Evolutionary conservation across 53 echinoderm and acorn worm species (phyloP).

Genomic region (Arbacia lixula): DNA sequence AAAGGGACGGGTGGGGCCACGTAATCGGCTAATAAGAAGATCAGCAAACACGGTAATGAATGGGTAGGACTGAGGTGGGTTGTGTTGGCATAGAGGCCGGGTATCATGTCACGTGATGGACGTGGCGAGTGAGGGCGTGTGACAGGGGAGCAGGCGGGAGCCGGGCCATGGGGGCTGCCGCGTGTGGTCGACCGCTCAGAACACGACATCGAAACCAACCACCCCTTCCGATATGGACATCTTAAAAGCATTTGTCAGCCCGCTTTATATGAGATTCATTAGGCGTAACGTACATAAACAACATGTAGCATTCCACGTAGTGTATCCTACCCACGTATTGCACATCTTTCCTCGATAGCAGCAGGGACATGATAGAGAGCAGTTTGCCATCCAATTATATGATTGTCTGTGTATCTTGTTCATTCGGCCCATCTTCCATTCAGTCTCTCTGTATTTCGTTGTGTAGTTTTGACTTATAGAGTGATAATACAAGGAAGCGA

Average conservation of each 20-base stretch:
- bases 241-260: constrained; percentile 35
- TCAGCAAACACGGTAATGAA: constrained; percentile 59
- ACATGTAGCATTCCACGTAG: constrained; percentile 34
- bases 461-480: no score
- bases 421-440: no score
- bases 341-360: no score
- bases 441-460: no score
- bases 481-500: no score
- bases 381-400: no score
- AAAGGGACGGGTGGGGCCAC: constrained; percentile 6
- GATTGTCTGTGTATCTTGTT: no score
- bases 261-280: constrained; percentile 22
- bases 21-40: constrained; percentile 57
- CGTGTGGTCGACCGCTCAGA: constrained; percentile 21
- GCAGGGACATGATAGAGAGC: no score
- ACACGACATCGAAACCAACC: constrained; percentile 40
- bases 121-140: constrained; percentile 17
- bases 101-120: constrained; percentile 16
- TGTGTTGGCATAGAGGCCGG: constrained; percentile 15
- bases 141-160: constrained; percentile 6
- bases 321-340: no score
- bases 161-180: background rate
- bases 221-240: background rate
- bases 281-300: constrained; percentile 35
- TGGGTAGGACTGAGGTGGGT: constrained; percentile 40